phyloP scores from a whole-genome alignment of 53 echinoderm and acorn worm genomes.

The Holothuria leucospilota region DNA sequence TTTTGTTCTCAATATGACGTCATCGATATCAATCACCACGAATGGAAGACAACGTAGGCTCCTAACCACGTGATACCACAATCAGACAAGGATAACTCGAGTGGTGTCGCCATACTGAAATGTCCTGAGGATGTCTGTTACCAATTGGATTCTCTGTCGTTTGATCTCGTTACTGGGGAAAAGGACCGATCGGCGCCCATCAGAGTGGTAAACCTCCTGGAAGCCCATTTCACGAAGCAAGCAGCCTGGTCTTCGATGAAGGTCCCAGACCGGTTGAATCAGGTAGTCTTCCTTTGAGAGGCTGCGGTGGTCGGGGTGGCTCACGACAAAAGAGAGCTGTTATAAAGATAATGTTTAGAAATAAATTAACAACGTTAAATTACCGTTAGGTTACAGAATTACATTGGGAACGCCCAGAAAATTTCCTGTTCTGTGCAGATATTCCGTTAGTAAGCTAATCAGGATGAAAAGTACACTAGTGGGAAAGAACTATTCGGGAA shows the following conservation, averaged over 20 bases:
- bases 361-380: too few species aligned
- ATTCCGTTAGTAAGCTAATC: too few species aligned
- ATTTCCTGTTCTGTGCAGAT: too few species aligned
- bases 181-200: constrained; percentile 34
- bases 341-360: too few species aligned
- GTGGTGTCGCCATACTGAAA: constrained; percentile 52
- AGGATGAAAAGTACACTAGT: too few species aligned
- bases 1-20: too few species aligned
- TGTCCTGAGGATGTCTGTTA: constrained; percentile 45
- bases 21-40: too few species aligned
- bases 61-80: not conserved
- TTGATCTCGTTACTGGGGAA: constrained; percentile 18
- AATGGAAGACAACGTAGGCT: too few species aligned
- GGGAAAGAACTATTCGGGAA: too few species aligned
- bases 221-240: constrained; percentile 65
- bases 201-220: constrained; percentile 26
- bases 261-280: constrained; percentile 70
- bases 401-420: too few species aligned
- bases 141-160: constrained; percentile 26
- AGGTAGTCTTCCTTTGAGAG: constrained; percentile 63
- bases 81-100: constrained; percentile 43
- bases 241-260: constrained; percentile 69
- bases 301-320: constrained; percentile 44
- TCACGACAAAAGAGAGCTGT: constrained; percentile 48
- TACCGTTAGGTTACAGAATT: too few species aligned